Evolutionary conservation across 2,113 vertebrate genomes (phyloP).

Genomic region (Percopsis transmontana): DNA sequence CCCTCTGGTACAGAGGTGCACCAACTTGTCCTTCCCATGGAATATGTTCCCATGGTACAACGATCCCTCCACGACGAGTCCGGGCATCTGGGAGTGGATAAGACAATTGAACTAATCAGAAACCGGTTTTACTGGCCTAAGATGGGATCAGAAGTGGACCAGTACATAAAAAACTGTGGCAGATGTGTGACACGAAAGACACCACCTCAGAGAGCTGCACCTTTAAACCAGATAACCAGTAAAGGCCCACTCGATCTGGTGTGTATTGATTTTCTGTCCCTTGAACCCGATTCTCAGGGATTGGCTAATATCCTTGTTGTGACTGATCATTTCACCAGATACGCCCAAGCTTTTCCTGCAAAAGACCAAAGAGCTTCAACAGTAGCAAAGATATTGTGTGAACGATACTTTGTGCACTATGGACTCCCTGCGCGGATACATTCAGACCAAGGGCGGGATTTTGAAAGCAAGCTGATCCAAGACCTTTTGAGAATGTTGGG

Average conservation of each 20-base stretch:
- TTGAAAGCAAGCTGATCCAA: slow-evolving; percentile 14
- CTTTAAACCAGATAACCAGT: slow-evolving; percentile 15
- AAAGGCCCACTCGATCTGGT: slow-evolving; percentile 8
- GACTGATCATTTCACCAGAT: slow-evolving; percentile 8
- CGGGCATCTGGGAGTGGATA: slow-evolving; percentile 9
- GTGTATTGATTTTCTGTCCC: slow-evolving; percentile 19
- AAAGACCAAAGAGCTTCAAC: slow-evolving; percentile 2
- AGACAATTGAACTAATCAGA: slow-evolving; percentile 5
- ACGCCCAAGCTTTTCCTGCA: not conserved
- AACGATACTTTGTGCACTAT: slow-evolving; percentile 13
- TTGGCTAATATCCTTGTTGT: slow-evolving; percentile 15
- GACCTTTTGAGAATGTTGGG: slow-evolving; percentile 10
- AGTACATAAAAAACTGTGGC: slow-evolving; percentile 19
- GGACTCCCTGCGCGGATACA: slow-evolving; percentile 13
- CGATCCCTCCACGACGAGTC: slow-evolving; percentile 17
- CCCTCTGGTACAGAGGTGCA: not conserved
- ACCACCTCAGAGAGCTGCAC: slow-evolving; percentile 9
- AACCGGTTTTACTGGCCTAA: slow-evolving; percentile 20
- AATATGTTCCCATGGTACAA: slow-evolving; percentile 3
- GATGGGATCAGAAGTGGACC: slow-evolving; percentile 12
- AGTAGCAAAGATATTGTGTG: not conserved
- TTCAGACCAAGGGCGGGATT: slow-evolving; percentile 20
- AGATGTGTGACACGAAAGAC: slow-evolving; percentile 23
- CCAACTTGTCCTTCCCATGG: slow-evolving; percentile 17
- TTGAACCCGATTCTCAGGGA: slow-evolving; percentile 11